These are phyloP conservation scores for Amia ocellicauda DNA, from an alignment of 2,113 vertebrate genomes.

Conservation along the genomic window DNA sequence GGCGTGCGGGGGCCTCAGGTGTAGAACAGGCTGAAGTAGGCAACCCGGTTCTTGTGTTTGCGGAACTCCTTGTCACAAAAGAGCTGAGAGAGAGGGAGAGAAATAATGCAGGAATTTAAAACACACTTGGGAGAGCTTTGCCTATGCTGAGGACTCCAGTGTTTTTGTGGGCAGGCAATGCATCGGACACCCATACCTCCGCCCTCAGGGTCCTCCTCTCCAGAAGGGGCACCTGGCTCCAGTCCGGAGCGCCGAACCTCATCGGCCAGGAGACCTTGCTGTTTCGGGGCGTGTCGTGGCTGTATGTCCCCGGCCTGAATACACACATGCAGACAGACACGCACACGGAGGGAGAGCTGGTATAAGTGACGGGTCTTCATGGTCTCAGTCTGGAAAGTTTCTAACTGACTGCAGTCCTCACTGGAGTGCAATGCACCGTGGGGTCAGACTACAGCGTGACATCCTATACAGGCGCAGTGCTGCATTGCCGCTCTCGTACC, in stretches of 20 bases:
- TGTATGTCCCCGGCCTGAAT: slow-evolving; percentile 72
- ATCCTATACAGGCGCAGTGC: background rate
- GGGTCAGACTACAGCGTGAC: too few species aligned
- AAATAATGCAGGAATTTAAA: accelerated
- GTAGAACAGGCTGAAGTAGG: slow-evolving; percentile 64
- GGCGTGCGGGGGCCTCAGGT: slow-evolving; percentile 20
- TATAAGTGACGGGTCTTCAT: background rate
- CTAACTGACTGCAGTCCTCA: too few species aligned
- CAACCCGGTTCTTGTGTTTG: slow-evolving; percentile 62
- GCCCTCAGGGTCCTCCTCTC: slow-evolving; percentile 61
- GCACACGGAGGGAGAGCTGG: slow-evolving; percentile 20
- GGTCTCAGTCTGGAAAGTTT: background rate
- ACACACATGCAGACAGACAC: too few species aligned
- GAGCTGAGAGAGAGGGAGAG: slow-evolving; percentile 59
- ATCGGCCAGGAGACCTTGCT: slow-evolving; percentile 77
- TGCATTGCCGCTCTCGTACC: slow-evolving; percentile 54
- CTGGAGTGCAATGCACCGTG: too few species aligned
- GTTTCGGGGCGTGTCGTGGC: slow-evolving; percentile 19
- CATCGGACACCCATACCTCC: slow-evolving; percentile 54
- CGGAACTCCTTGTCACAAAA: slow-evolving; percentile 61
- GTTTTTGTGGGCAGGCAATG: background rate
- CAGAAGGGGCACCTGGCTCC: slow-evolving; percentile 59
- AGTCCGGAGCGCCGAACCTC: slow-evolving; percentile 81
- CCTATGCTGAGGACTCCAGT: background rate
- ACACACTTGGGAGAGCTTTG: background rate